phyloP scores from a whole-genome alignment of 1,140 invertebrate genomes.

The Bemisia tabaci region DNA sequence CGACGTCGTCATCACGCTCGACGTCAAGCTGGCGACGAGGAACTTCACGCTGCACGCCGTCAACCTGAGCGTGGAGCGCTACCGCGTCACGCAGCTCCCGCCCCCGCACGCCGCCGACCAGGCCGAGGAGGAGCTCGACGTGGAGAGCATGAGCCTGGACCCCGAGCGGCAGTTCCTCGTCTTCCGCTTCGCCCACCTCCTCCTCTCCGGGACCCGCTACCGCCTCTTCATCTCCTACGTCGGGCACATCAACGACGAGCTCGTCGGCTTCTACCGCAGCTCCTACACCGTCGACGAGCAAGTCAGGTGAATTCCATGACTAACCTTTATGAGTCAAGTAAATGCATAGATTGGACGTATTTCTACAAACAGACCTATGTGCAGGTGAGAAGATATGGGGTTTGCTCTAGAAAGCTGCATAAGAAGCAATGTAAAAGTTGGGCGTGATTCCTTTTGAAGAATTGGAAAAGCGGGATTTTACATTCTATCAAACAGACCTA shows the following conservation, averaged over 20 bases:
- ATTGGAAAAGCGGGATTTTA: no score
- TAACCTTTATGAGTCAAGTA: background rate
- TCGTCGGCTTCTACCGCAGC: constrained; percentile 79
- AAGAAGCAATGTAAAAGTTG: no score
- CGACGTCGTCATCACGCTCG: constrained; percentile 49
- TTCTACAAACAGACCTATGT: no score
- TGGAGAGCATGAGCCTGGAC: constrained; percentile 35
- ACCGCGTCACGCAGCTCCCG: constrained; percentile 1
- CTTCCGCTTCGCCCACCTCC: constrained; percentile 40
- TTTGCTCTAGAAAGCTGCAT: no score
- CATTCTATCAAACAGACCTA: no score
- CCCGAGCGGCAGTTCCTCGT: constrained; percentile 58
- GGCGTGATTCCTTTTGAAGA: no score
- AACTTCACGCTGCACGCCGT: constrained; percentile 63
- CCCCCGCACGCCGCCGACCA: constrained; percentile 21
- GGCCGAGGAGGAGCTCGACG: constrained; percentile 18
- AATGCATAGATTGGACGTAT: background rate
- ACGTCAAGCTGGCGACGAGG: constrained; percentile 45
- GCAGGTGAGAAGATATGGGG: no score
- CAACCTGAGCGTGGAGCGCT: constrained; percentile 42
- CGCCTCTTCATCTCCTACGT: constrained; percentile 50
- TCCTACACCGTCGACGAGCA: constrained; percentile 55
- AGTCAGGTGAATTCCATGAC: constrained; percentile 51
- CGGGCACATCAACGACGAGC: constrained; percentile 54
- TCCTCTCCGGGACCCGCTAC: constrained; percentile 46